A percentile compares a stretch with the other conserved stretches of the same genome.
Evolutionary conservation across 2,888 invertebrate genomes (phyloP).

Genomic region (Aphodius sticticus): DNA sequence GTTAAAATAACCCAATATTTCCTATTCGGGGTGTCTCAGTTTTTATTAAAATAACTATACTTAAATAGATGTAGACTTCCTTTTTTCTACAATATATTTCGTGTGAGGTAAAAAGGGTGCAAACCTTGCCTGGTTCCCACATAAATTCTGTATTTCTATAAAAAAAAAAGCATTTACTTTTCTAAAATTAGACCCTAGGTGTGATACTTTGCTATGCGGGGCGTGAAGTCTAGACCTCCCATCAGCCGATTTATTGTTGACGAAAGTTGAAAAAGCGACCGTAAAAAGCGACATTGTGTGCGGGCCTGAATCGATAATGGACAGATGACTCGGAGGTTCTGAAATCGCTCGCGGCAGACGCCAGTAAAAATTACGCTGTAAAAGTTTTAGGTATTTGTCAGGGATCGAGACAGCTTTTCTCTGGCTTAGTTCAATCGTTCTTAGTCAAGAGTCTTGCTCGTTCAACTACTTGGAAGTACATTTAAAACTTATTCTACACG

Average conservation of each 20-base stretch:
- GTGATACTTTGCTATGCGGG: not conserved
- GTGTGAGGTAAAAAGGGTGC: no score
- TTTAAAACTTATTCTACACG: no score
- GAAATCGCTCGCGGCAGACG: not conserved
- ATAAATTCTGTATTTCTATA: no score
- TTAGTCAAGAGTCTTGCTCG: not conserved
- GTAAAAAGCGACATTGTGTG: not conserved
- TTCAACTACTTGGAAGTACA: not conserved
- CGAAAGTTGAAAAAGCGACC: not conserved
- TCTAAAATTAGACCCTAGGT: not conserved
- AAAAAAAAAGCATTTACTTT: not conserved
- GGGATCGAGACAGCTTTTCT: not conserved
- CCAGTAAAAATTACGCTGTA: not conserved
- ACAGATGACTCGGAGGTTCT: not conserved
- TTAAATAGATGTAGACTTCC: no score
- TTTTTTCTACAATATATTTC: no score
- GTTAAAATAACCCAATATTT: no score
- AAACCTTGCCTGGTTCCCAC: no score
- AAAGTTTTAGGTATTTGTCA: not conserved
- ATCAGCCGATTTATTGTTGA: not conserved
- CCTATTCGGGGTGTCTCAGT: no score
- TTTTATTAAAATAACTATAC: no score
- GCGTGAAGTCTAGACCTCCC: constrained; percentile 4
- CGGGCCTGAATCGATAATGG: not conserved
- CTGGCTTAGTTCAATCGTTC: not conserved